Conservation (phyloP, 2,888 invertebrate genomes). For the Drosophila putrida region DNA sequence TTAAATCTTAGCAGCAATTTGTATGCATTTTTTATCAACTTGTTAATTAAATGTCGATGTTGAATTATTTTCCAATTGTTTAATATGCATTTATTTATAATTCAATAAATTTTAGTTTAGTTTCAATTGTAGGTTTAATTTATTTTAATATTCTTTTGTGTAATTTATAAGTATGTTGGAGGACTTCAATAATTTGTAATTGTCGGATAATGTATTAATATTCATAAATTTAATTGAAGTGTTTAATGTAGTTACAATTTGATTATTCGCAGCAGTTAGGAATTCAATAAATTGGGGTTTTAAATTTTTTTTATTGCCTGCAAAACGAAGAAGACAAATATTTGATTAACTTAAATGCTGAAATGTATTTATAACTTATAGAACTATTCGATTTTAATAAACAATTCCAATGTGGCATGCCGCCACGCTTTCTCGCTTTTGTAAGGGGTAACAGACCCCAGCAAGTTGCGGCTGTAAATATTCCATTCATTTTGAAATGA, state of each 20-base stretch:
- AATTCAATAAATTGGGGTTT: not conserved
- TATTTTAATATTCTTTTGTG: not conserved
- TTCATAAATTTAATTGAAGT: not conserved
- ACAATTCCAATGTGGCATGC: conserved; percentile 16
- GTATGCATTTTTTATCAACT: conserved; percentile 18
- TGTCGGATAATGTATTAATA: conserved; percentile 1
- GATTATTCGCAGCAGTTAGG: not conserved
- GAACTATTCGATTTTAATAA: not conserved
- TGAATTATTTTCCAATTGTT: conserved; percentile 5
- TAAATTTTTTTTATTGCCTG: conserved; percentile 10
- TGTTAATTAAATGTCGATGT: conserved; percentile 9
- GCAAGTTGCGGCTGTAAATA: conserved; percentile 8
- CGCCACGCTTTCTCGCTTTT: conserved; percentile 22
- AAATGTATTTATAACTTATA: not conserved
- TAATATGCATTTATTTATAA: conserved; percentile 6
- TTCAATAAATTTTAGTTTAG: not conserved
- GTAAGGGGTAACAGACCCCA: conserved; percentile 4
- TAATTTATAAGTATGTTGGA: not conserved
- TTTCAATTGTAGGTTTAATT: not conserved
- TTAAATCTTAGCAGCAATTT: conserved; percentile 11
- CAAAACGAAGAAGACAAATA: not conserved
- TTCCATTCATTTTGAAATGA: conserved; percentile 1
- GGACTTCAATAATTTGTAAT: not conserved
- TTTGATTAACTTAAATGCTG: not conserved
- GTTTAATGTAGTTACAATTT: not conserved